A percentile compares a stretch with the other conserved stretches of the same genome.
These are phyloP conservation scores for Philereme transversata DNA, from an alignment of 2,888 invertebrate genomes.

Conservation along the genomic window DNA sequence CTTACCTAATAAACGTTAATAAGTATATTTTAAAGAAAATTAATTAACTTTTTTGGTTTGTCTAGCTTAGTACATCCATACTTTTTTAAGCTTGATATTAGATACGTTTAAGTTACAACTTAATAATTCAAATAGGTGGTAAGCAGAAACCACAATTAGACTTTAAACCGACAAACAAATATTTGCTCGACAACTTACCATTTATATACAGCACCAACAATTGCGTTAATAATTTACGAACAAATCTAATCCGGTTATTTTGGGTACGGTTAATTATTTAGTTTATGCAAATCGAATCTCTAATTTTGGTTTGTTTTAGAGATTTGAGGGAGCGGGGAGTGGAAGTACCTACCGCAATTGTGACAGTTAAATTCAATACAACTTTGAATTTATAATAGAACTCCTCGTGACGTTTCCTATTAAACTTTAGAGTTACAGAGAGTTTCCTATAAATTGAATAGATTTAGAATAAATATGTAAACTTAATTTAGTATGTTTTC, in stretches of 20 bases:
- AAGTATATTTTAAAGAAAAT: no score
- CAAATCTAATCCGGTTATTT: conserved; percentile 58
- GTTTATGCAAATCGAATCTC: conserved; percentile 42
- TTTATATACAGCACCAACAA: conserved; percentile 54
- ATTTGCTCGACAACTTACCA: conserved; percentile 47
- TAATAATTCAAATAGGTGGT: conserved; percentile 11
- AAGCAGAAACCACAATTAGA: conserved; percentile 28
- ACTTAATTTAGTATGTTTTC: no score
- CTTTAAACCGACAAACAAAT: conserved; percentile 40
- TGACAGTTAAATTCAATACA: conserved; percentile 18
- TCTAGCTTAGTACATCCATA: no score
- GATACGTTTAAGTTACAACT: no score
- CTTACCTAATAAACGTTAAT: no score
- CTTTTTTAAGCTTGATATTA: no score
- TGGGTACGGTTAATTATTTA: conserved; percentile 44
- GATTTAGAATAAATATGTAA: no score
- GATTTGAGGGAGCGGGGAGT: conserved; percentile 23
- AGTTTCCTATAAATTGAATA: no score
- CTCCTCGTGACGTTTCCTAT: neutral
- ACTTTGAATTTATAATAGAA: neutral
- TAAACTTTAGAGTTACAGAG: neutral
- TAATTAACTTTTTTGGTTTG: no score
- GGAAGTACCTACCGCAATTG: conserved; percentile 22
- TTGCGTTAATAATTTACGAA: conserved; percentile 60
- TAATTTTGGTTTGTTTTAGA: conserved; percentile 37